phyloP scores from a whole-genome alignment of 2,888 invertebrate genomes.

The Agonopterix subpropinquella region DNA sequence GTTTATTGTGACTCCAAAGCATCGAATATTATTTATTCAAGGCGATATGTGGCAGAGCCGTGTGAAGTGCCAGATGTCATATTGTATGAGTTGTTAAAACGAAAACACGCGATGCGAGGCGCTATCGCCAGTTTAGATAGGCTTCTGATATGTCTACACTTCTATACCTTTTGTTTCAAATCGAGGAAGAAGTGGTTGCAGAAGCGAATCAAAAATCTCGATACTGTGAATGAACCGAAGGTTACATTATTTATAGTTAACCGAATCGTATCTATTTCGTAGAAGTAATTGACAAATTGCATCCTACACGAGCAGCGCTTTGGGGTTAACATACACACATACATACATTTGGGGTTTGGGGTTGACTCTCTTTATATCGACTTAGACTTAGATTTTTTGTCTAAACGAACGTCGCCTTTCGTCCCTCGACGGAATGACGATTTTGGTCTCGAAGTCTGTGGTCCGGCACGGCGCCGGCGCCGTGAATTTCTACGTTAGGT shows the following conservation, averaged over 20 bases:
- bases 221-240: neutral
- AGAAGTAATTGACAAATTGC: neutral
- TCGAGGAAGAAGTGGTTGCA: neutral
- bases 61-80: slow-evolving; percentile 13
- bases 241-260: too few relatives aligned
- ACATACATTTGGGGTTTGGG: too few relatives aligned
- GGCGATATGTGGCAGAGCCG: slow-evolving; percentile 10
- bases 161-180: neutral
- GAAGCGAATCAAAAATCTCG: neutral
- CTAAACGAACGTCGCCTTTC: too few relatives aligned
- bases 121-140: slow-evolving; percentile 4
- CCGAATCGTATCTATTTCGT: neutral
- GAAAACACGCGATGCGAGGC: slow-evolving; percentile 10
- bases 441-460: too few relatives aligned
- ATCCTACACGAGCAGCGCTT: too few relatives aligned
- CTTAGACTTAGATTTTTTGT: too few relatives aligned
- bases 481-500: too few relatives aligned
- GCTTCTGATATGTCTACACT: neutral
- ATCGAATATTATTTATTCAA: slow-evolving; percentile 17
- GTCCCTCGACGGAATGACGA: too few relatives aligned
- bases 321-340: too few relatives aligned
- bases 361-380: too few relatives aligned
- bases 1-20: slow-evolving; percentile 11
- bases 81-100: slow-evolving; percentile 12
- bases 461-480: too few relatives aligned